Evolutionary conservation across 2,888 invertebrate species (phyloP).

Genomic region (Lymantria dispar): DNA sequence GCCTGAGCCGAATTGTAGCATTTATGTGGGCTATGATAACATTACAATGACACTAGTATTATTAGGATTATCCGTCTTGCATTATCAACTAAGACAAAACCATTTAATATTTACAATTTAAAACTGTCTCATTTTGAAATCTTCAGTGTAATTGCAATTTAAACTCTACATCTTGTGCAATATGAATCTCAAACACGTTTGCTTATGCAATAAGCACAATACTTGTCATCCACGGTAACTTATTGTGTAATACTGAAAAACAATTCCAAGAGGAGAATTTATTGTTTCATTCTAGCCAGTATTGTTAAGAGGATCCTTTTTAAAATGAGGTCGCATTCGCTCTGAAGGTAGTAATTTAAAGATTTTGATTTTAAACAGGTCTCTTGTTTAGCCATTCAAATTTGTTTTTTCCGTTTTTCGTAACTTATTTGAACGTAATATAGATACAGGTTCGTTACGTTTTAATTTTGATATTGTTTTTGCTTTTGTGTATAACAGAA

Average conservation of each 20-base stretch:
- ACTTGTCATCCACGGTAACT: not conserved
- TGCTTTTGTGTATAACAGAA: too few species aligned
- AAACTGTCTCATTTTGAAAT: too few species aligned
- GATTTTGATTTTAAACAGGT: not conserved
- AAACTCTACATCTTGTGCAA: not conserved
- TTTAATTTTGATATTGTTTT: too few species aligned
- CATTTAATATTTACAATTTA: too few species aligned
- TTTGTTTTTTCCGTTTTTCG: not conserved
- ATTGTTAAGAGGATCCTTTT: constrained; percentile 16
- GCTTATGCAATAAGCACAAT: constrained; percentile 1
- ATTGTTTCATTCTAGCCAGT: not conserved
- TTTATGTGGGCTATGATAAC: too few species aligned
- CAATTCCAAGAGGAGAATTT: not conserved
- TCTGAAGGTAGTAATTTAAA: not conserved
- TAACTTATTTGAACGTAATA: not conserved
- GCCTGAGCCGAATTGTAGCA: too few species aligned
- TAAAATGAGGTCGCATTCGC: not conserved
- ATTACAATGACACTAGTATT: too few species aligned
- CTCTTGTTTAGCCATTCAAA: not conserved
- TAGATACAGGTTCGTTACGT: not conserved
- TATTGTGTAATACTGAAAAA: not conserved
- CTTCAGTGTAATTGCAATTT: too few species aligned
- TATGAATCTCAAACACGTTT: constrained; percentile 3
- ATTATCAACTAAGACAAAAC: too few species aligned
- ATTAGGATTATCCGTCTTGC: too few species aligned